These are phyloP conservation scores for Heliopora coerulea DNA, from an alignment of 92 coral and sea anemone genomes.

Conservation along the genomic window DNA sequence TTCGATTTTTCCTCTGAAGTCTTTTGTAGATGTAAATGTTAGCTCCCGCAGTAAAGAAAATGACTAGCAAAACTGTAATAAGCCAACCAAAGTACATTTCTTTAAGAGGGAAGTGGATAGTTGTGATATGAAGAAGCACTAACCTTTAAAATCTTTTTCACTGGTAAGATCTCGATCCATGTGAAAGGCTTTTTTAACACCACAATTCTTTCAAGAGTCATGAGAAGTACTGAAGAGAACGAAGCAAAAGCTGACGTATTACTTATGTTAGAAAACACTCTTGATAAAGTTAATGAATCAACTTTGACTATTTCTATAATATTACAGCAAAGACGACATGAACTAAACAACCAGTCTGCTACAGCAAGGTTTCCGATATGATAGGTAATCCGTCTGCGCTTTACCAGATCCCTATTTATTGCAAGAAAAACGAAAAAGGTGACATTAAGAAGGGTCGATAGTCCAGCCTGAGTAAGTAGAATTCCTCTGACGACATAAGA, in stretches of 20 bases:
- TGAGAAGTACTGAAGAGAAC: not conserved
- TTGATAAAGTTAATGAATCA: not conserved
- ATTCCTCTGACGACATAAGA: no score
- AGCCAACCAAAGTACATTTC: no score
- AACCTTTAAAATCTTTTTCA: constrained; percentile 15
- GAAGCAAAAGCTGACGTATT: not conserved
- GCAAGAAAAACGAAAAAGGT: not conserved
- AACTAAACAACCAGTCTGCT: not conserved
- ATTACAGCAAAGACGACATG: not conserved
- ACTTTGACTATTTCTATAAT: not conserved
- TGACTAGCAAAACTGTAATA: no score
- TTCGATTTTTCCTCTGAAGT: no score
- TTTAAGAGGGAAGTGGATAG: no score
- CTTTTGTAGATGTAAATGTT: no score
- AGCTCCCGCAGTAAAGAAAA: no score
- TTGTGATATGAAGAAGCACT: no score
- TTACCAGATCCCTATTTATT: not conserved
- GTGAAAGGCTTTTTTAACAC: constrained; percentile 21
- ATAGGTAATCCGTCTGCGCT: not conserved
- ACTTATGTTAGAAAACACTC: not conserved
- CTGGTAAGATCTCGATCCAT: constrained; percentile 39
- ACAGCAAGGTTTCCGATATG: not conserved
- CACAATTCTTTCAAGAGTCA: constrained; percentile 16
- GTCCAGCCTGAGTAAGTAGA: not conserved
- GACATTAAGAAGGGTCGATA: not conserved